phyloP scores from a whole-genome alignment of 2,113 vertebrate genomes.

The Ochotona curzoniae region DNA sequence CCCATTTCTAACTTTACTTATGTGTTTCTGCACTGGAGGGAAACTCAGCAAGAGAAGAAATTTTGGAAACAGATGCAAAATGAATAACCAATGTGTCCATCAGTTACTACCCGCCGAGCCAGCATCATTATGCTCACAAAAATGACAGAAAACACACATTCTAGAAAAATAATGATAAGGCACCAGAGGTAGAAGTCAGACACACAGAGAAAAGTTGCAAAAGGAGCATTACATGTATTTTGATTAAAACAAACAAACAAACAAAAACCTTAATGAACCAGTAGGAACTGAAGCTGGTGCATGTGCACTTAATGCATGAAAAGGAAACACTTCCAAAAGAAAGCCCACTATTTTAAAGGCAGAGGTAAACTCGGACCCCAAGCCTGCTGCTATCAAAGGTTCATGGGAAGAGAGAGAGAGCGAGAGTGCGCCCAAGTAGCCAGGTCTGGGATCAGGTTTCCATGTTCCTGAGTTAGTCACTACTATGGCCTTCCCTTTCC shows the following conservation, averaged over 20 bases:
- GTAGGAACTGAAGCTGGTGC: accelerated
- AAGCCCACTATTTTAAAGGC: background rate
- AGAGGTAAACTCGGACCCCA: background rate
- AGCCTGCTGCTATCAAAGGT: background rate
- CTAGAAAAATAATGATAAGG: background rate
- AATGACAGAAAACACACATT: background rate
- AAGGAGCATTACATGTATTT: background rate
- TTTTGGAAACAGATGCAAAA: slow-evolving; percentile 73
- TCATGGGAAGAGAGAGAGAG: background rate
- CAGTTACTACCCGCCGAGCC: slow-evolving; percentile 56
- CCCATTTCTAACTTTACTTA: slow-evolving; percentile 68
- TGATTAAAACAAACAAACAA: background rate
- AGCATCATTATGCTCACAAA: background rate
- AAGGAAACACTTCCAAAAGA: background rate
- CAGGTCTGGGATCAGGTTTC: slow-evolving; percentile 46
- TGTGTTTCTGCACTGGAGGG: slow-evolving; percentile 24
- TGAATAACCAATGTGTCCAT: slow-evolving; percentile 65
- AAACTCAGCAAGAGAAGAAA: slow-evolving; percentile 29
- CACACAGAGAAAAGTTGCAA: background rate
- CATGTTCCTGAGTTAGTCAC: slow-evolving; percentile 40
- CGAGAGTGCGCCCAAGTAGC: background rate
- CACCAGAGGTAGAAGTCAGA: background rate
- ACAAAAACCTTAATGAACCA: background rate
- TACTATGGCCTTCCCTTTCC: slow-evolving; percentile 44
- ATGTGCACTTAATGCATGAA: accelerated